Evolutionary conservation across 1,140 invertebrate genomes (phyloP).

Genomic region (Macrosteles quadrilineatus): DNA sequence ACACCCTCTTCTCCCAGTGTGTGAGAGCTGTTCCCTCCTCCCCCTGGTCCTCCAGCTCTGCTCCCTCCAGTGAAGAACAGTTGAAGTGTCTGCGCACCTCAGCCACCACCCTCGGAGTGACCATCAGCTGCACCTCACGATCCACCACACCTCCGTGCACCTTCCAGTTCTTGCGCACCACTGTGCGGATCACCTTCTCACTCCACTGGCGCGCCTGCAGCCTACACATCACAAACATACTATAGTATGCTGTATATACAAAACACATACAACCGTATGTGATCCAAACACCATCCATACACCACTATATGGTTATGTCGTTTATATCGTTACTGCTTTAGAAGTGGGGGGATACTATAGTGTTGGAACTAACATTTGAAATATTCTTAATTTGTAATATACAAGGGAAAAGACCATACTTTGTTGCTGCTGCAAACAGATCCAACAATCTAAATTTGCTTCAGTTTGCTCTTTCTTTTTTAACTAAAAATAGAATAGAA

Average conservation of each 20-base stretch:
- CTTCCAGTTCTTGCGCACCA: conserved; percentile 81
- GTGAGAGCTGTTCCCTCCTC: conserved; percentile 95
- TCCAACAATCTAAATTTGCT: too few relatives aligned
- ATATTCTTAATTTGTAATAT: too few relatives aligned
- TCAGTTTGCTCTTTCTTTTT: too few relatives aligned
- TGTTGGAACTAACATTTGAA: too few relatives aligned
- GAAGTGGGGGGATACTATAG: too few relatives aligned
- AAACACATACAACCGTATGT: neutral
- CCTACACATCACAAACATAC: too few relatives aligned
- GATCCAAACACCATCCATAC: too few relatives aligned
- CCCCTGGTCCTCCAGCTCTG: conserved; percentile 97
- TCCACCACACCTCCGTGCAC: conserved; percentile 74
- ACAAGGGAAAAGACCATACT: too few relatives aligned
- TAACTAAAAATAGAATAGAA: too few relatives aligned
- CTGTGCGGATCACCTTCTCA: conserved; percentile 79
- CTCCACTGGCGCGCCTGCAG: conserved; percentile 94
- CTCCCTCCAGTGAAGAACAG: conserved; percentile 89
- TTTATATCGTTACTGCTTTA: too few relatives aligned
- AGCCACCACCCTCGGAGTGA: conserved; percentile 85
- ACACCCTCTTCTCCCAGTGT: conserved; percentile 98
- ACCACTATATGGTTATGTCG: too few relatives aligned
- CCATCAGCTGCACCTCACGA: conserved; percentile 83
- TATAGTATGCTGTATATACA: conserved; percentile 22
- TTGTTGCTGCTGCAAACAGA: too few relatives aligned
- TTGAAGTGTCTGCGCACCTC: conserved; percentile 90